These are phyloP conservation scores for Papilio elwesi DNA, from an alignment of 2,888 invertebrate species.

Conservation along the genomic window DNA sequence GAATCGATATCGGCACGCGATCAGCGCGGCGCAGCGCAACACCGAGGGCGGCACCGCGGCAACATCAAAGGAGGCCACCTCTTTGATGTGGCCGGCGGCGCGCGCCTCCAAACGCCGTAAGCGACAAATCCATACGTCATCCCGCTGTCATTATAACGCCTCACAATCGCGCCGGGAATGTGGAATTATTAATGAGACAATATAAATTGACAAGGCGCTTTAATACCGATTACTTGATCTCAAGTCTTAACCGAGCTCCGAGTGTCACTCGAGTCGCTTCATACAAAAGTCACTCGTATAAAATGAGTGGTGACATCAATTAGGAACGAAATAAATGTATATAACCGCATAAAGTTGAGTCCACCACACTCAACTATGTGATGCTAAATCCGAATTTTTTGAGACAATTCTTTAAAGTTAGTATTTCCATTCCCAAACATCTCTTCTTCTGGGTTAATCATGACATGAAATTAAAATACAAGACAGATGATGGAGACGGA, in stretches of 20 bases:
- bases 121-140: constrained; percentile 85
- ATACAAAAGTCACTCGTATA: constrained; percentile 31
- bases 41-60: constrained; percentile 76
- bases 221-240: constrained; percentile 72
- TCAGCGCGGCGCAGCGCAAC: constrained; percentile 51
- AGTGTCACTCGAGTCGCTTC: constrained; percentile 36
- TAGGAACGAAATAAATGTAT: not conserved
- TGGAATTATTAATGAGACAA: constrained; percentile 83
- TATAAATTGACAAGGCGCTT: constrained; percentile 82
- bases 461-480: too few species aligned
- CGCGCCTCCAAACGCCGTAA: constrained; percentile 83
- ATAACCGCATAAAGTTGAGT: not conserved
- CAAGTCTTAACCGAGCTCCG: constrained; percentile 45
- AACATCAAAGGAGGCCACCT: constrained; percentile 83
- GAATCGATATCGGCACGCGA: constrained; percentile 47
- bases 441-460: too few species aligned
- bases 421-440: too few species aligned
- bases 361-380: too few species aligned
- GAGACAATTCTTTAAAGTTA: too few species aligned
- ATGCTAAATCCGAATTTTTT: too few species aligned
- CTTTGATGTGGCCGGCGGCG: constrained; percentile 83
- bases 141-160: constrained; percentile 84
- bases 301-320: constrained; percentile 33
- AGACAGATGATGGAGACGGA: too few species aligned
- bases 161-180: constrained; percentile 81